Evolutionary conservation across 2,113 vertebrate species (phyloP).

Genomic region (Tonatia bakeri): DNA sequence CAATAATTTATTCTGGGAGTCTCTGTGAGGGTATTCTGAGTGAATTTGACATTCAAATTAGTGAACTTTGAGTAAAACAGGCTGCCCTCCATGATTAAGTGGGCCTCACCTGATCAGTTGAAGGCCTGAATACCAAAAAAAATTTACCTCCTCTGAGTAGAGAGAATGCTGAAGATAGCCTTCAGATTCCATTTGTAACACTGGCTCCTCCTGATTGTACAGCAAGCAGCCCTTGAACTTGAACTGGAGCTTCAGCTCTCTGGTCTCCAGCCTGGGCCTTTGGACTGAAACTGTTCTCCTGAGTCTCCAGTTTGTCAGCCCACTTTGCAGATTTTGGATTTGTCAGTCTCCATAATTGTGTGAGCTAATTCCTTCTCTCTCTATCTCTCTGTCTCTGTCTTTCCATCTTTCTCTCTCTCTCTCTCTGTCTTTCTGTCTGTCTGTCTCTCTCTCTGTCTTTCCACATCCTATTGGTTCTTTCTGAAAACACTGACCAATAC

Average conservation of each 20-base stretch:
- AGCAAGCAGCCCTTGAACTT: too few species aligned
- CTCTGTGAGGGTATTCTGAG: neutral
- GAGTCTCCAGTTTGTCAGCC: neutral
- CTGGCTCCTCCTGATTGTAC: too few species aligned
- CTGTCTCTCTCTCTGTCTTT: too few species aligned
- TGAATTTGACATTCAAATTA: neutral
- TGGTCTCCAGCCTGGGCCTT: neutral
- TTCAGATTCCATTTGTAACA: fast-evolving
- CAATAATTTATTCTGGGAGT: neutral
- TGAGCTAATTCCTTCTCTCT: neutral
- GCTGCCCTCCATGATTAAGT: neutral
- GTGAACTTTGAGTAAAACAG: neutral
- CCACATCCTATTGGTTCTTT: neutral
- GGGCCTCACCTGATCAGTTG: neutral
- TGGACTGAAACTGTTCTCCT: neutral
- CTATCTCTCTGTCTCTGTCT: neutral
- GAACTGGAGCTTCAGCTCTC: fast-evolving
- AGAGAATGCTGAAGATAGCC: neutral
- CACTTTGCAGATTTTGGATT: neutral
- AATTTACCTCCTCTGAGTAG: neutral
- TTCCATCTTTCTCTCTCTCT: too few species aligned
- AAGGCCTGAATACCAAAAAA: neutral
- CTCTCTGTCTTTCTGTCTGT: neutral
- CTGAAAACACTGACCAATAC: neutral
- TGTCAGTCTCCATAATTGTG: neutral